Evolutionary conservation across 1,140 invertebrate genomes (phyloP), one percentile per base, ranked within the genome.

Genomic region (Latrodectus geometricus): DNA sequence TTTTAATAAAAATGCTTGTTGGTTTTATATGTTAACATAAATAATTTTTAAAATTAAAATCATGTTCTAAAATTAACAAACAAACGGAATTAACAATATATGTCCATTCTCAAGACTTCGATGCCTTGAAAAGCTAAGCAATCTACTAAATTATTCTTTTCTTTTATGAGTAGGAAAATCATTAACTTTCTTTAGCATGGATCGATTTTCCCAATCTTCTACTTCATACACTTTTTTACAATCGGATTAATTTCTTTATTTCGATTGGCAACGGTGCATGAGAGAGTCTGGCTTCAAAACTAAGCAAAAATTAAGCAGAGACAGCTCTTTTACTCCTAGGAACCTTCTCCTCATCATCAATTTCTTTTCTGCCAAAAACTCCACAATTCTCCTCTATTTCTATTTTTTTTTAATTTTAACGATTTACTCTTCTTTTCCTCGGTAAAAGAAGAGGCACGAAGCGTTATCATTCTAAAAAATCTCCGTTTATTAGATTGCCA

Each of bases 401-500:
- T 65, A 15, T 65, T 65, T 48, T 61, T 69, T 69, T 69, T 21
- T 49, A 48, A 48, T 73, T 8, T n/a, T 48, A 15, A 61, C 54
- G 54, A 61, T 61, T 61, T 61, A 14, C 54, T 61, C 54, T 61
- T 61, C 54, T 14, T 61, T 61, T 61, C 8, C 8, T 61, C 54
- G 17, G 17, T 35, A 61, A 61, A 61, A 11, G 54, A 61, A 61
- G 54, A 61, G 17, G 54, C 17, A 61, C 3, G 54, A 61, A 61
- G 54, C 17, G 54, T 61, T 61, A 61, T 61, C 54, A 61, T 61
- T 61, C 56, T 76, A 61, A 76, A 76, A 76, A 76, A 76, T 21
- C 9, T 23, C n/a, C 74, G 20, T 56, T 76, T 76, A 76, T 76
- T 76, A 76, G 74, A 76, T 76, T 76, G 74, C 17, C 9, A 21